Base-by-base conservation (phyloP, 2,113 vertebrate genomes). In the Tringa solitaria region DNA sequence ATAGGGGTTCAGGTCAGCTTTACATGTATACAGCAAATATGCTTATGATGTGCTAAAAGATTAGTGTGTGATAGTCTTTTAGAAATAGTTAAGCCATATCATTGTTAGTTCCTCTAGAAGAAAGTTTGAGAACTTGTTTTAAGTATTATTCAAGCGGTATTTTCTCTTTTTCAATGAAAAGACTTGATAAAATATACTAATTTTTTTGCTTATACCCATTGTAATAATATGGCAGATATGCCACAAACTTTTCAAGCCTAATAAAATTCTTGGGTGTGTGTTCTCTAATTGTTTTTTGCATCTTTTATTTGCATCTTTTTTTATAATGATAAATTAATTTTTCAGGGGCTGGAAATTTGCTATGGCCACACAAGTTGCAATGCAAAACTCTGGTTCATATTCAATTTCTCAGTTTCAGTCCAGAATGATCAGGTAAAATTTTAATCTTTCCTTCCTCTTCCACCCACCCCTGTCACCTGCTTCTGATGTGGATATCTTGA, bases 401-500 rank as follows among this genome's bases (percentile, higher is more conserved):
- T 99, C 99, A n/a, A 99, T 99, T 93, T 99, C 98, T 76, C 99
- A 99, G 93, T 99, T 99, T 98, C 99, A 99, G 90, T 99, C 99
- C 69, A 98, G 99, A 93, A 99, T 99, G 99, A 99, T 99, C 98
- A 99, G 99, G 99, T 99, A 98, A 96, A 92, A 81, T 27, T 57
- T 68, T 43, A 75, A 54, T 57, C 33, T 80, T 92, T 63, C 8
- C 23, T 78, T 83, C 45, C 8, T 84, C 7, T 77, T 27, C 39
- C 56, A n/a, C 30, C 12, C n/a, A 56, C 14, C 18, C 5, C 8
- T 28, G 5, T 50, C 32, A n/a, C 23, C 6, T 87, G 56, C 24
- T 46, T 94, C 41, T 70, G 12, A 16, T 76, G 33, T 7, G 10
- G 8, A 41, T 8, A 6, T 60, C 12, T 37, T 90, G n/a, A 37